A percentile compares a stretch with the other conserved stretches of the same genome.
phyloP scores from a whole-genome alignment of 2,113 vertebrate species.

The Hypocryptadius cinnamomeus region DNA sequence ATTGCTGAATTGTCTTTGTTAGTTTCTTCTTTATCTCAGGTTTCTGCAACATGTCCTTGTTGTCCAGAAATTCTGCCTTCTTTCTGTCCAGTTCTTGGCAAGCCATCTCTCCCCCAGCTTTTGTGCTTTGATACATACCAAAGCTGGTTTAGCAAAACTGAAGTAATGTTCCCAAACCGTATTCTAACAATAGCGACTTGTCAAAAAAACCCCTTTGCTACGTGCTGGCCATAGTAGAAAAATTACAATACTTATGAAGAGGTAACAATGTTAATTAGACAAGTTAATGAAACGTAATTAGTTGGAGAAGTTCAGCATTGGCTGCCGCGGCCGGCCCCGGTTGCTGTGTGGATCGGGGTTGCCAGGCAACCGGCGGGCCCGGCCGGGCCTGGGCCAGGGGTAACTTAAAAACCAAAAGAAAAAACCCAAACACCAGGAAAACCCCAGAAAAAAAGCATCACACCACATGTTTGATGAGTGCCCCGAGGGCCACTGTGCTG shows the following conservation, averaged over 20 bases:
- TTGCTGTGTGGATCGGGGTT: neutral
- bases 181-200: neutral
- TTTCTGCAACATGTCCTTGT: accelerated
- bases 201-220: neutral
- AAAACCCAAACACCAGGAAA: neutral
- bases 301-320: too few species aligned
- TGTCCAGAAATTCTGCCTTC: neutral
- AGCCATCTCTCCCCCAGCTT: neutral
- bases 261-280: too few species aligned
- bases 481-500: neutral
- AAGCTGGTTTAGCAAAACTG: neutral
- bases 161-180: neutral
- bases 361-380: neutral
- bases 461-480: too few species aligned
- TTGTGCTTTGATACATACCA: neutral
- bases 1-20: neutral
- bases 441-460: neutral
- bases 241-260: too few species aligned
- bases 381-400: accelerated
- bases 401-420: neutral
- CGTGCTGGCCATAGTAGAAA: neutral
- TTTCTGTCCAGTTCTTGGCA: neutral
- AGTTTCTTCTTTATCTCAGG: neutral
- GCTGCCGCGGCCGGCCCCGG: accelerated
- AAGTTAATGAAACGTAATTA: neutral